Evolutionary conservation across 1,140 invertebrate genomes (phyloP), one percentile per base, ranked within the genome.

Genomic region (Brachionus plicatilis): DNA sequence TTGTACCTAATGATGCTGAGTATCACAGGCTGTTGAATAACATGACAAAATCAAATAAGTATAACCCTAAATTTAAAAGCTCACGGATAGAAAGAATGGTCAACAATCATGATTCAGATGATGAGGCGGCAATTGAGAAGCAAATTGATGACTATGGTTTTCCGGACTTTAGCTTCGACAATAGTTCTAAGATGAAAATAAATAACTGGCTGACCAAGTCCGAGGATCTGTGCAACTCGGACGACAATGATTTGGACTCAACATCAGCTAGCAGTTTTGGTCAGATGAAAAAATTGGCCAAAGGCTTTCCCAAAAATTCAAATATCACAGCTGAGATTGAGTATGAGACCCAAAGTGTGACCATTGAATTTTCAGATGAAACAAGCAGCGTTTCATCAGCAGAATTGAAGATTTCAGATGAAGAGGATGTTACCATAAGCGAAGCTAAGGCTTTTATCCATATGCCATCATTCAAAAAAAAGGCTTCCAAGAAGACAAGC

Each of bases 121-220:
- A 82, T 33, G 79, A 82, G 24, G 33, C 20, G 0, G 27, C 4
- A 1, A 76, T 76, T 14, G 72, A 76, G 1, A 45, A 76, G 6
- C 72, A 76, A 76, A 27, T 50, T 11, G 41, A 75, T 76, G 72
- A 76, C 14, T 76, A 76, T 37, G 72, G 43, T 9, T 76, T 76
- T 76, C 72, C 79, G 33, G 53, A 82, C 33, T 82, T 60, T 47
- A 65, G 29, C 12, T 65, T 68, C 20, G 53, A 65, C 11, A 82
- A 60, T 45, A 45, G 17, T 17, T 82, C 79, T 14, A 82, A 82
- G 37, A 60, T 82, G 37, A 82, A 82, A 82, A 82, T 82, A 65
- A 82, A 82, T 12, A 65, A 82, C 20, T 82, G 79, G 79, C 14
- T 82, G 3, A 29, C 53, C 2, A 65, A 68, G n/a, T 82, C 79